Base-by-base conservation (phyloP, 37 sponge, comb jelly and placozoan genomes). In the Cliona cf. orientalis region DNA sequence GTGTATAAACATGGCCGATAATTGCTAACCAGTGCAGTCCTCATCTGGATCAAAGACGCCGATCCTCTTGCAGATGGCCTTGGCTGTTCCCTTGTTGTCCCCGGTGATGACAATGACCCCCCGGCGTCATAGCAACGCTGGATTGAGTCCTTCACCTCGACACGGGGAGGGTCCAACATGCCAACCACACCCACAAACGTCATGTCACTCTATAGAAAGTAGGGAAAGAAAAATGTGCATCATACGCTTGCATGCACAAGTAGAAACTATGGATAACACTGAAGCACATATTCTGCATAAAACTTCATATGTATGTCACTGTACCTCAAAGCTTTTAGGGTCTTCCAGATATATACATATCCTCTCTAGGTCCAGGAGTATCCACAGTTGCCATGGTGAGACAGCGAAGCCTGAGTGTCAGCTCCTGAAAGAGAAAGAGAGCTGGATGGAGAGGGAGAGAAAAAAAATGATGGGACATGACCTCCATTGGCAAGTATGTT, bases 111-210 rank as follows among this genome's bases (percentile, higher is more conserved):
- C 99, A 69, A 99, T 99, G 42, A 99, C 99, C 67, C 97, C 2
- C 99, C 99, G 46, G 99, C 99, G 9, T 86, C 74, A 0, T 42
- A 49, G 61, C 99, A 99, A 9, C 81, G 39, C 74, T 86, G 35
- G 42, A 99, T 92, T 17, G 99, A 90, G 46, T 89, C 81, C 57
- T 87, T 89, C 34, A 99, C 99, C 66, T 96, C 95, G 5, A 71
- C 70, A 2, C 99, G 78, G 19, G 99, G 99, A 19, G 99, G 99
- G 63, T 99, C 99, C 90, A 99, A 82, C 95, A 99, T 99, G 0
- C 99, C 99, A 29, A 99, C 99, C 69, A 94, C 95, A 35, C 99
- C 99, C 46, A 99, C 97, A 92, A 99, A 99, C 45, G 97, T 99
- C 99, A 99, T 94, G 72, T 96, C 82, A 62, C 89, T 84, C 98